Evolutionary conservation across 2,888 invertebrate species (phyloP), one percentile per base, ranked within the genome.

Genomic region (Allygus modestus): DNA sequence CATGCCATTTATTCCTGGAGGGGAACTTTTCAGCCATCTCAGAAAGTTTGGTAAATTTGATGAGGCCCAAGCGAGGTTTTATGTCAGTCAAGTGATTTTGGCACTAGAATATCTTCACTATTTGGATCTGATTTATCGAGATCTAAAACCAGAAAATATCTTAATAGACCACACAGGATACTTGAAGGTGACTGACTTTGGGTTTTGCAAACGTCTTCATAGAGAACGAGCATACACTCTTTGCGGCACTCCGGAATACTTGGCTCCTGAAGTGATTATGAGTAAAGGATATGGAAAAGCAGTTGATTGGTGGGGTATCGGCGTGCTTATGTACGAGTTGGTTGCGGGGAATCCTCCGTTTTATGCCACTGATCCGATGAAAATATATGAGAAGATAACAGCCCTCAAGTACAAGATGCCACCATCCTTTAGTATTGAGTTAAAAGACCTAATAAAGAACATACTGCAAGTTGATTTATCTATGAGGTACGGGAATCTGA

Each of bases 301-400:
- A 0, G 98, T 98, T 0, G 99, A 99, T 89, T 99, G 98, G 97
- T 99, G 99, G 99, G 96, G 98, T 0, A 94, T 97, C 86, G 99
- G 97, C 0, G 94, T 98, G 0, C 92, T 98, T 4, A 91, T 98
- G 61, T 98, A 93, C 90, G 98, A 98, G 92, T 96, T 98, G 95
- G 95, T 95, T 73, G 95, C 97, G 23, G 99, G 99, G 0, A 96
- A 96, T 90, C 97, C 98, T 12, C 99, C 99, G 0, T 99, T 99
- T 91, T 96, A 95, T 88, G 95, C 97, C 17, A 95, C 95, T 87
- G 97, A 98, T 87, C 97, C 97, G 0, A 98, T 99, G 94, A 95
- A 96, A 90, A 96, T 98, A 87, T 99, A 98, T 90, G 97, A 97
- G 89, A 98, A 97, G 91, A 99, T 99, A 87, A 96, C 98, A 15